Percentiles rank a stretch among this genome's conserved stretches.
Conservation (phyloP, 2,113 vertebrate genomes). For the Pterocles orientalis region DNA sequence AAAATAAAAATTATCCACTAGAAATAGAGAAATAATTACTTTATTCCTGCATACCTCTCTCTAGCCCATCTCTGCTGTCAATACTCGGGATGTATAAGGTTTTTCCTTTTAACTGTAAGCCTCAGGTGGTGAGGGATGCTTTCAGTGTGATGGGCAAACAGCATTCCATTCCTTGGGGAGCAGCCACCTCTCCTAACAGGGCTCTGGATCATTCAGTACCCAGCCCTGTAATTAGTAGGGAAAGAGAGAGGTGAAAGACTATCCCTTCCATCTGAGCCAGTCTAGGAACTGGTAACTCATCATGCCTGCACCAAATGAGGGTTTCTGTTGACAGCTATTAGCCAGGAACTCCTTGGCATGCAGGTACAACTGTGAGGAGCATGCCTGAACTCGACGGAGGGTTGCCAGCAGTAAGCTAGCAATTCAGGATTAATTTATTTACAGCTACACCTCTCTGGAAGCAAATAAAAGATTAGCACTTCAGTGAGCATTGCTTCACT, state of each 20-base stretch:
- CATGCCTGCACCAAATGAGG: neutral
- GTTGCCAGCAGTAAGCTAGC: neutral
- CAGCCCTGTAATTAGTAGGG: neutral
- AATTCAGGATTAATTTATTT: constrained; percentile 12
- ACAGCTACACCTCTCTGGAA: neutral
- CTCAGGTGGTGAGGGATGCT: neutral
- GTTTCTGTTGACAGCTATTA: constrained; percentile 25
- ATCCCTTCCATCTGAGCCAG: neutral
- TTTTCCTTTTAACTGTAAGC: neutral
- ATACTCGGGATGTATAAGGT: neutral
- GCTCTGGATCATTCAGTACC: neutral
- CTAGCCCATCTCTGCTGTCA: neutral
- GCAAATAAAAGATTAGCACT: neutral
- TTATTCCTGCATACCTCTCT: neutral
- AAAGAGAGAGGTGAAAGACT: neutral
- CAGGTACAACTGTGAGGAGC: neutral
- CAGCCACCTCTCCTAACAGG: neutral
- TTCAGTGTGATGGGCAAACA: neutral
- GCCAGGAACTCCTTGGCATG: neutral
- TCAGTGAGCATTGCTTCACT: neutral
- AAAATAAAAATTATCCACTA: neutral
- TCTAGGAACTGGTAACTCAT: constrained; percentile 11
- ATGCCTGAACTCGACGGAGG: neutral
- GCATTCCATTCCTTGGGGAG: neutral
- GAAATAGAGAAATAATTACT: neutral